Evolutionary conservation across 2,113 vertebrate genomes (phyloP).

Genomic region (Martes martes): DNA sequence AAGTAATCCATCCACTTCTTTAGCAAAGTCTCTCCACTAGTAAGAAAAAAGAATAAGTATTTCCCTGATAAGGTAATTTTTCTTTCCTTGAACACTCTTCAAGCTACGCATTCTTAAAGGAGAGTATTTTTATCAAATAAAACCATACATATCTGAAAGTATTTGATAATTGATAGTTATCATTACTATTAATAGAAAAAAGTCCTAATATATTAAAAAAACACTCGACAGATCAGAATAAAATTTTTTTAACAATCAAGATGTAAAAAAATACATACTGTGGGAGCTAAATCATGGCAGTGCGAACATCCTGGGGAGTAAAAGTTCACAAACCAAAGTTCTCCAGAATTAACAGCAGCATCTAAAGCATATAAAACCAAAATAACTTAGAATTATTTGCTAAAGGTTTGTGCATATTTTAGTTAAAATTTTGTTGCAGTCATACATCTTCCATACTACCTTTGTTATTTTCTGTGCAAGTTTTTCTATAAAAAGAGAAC

Average conservation of each 20-base stretch:
- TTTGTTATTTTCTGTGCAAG: background rate
- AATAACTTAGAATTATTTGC: background rate
- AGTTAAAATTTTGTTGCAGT: conserved; percentile 1
- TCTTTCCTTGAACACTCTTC: background rate
- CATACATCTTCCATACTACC: background rate
- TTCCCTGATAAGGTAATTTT: background rate
- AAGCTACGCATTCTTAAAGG: background rate
- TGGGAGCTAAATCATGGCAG: conserved; percentile 96
- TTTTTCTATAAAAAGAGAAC: background rate
- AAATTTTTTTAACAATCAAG: conserved; percentile 27
- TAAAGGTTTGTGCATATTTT: background rate
- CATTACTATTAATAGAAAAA: background rate
- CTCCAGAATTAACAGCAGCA: conserved; percentile 95
- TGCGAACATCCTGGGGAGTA: conserved; percentile 98
- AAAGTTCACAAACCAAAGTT: conserved; percentile 99
- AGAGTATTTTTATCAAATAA: conserved; percentile 19
- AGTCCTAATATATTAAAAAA: background rate
- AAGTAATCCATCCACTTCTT: conserved; percentile 96
- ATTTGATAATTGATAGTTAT: background rate
- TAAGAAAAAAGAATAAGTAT: background rate
- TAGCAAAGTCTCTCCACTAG: conserved; percentile 98
- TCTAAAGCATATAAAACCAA: conserved; percentile 76
- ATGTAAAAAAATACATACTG: conserved; percentile 82
- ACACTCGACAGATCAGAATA: background rate
- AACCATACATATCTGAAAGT: background rate